Base-by-base conservation (phyloP, 2,797 vertebrate species). In the Micromesistius poutassou region DNA sequence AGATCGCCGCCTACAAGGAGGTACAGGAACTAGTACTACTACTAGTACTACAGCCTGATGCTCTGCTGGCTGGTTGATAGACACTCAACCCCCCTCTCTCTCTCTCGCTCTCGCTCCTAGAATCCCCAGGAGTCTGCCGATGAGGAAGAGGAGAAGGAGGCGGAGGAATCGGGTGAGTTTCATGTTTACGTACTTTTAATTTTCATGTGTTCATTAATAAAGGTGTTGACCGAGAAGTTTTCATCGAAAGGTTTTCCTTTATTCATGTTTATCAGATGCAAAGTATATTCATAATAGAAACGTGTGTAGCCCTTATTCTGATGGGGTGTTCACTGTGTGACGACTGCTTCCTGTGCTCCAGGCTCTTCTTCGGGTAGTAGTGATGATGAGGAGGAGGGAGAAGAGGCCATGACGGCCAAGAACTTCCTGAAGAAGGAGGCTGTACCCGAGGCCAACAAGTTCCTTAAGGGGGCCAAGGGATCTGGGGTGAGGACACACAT, bases 101-200 rank as follows among this genome's bases (percentile, higher is more conserved):
- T 77, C 38, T 68, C 3, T 73, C 30, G 16, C 28, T n/a, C 25
- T 81, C 10, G 76, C 38, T 46, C 25, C 72, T 80, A 98, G 97
- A 97, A 98, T 80, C 96, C 97, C 1, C 95, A 95, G 40, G 95
- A 96, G 84, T 97, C 96, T 73, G 96, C 95, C 0, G 96, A 97
- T 79, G 96, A 97, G 87, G 96, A 97, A 72, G 96, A 97, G 70
- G 96, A 97, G 86, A 96, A 95, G 81, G 96, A 96, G 36, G 94
- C 92, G 2, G 94, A 91, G 0, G 96, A 96, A 22, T 97, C 96
- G 22, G 96, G 94, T 95, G 78, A 79, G 79, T 33, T 72, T 28
- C 14, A 42, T 4, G 0, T 42, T 42, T 13, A 16, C 12, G 14
- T 42, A 16, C 12, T 72, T 72, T 1, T 73, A 13, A 22, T 62